These are phyloP conservation scores for Sphenodon punctatus DNA, from an alignment of 2,797 vertebrate genomes.

Conservation along the genomic window DNA sequence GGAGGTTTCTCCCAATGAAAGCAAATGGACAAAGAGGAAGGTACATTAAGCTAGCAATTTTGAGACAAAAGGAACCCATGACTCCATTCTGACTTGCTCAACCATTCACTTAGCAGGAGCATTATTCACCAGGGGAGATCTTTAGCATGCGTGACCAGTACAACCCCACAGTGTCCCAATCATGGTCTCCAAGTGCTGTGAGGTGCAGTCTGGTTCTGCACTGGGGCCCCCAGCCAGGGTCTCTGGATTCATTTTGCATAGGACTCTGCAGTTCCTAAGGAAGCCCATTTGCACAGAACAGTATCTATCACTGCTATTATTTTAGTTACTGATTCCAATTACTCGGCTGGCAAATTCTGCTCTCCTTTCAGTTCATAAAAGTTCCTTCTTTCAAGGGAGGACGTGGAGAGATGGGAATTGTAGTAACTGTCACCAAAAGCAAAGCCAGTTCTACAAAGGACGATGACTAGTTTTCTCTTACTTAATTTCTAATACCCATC, in stretches of 20 bases:
- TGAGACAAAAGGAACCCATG: background rate
- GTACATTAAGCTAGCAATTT: background rate
- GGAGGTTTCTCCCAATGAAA: background rate
- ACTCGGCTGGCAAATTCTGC: background rate
- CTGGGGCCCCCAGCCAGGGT: too few relatives aligned
- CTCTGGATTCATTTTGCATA: too few relatives aligned
- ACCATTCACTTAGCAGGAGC: background rate
- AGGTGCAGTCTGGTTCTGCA: too few relatives aligned
- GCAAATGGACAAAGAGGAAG: background rate
- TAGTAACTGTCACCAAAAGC: background rate
- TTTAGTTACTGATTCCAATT: background rate
- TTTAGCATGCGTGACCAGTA: too few relatives aligned
- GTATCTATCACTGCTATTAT: too few relatives aligned
- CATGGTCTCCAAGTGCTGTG: too few relatives aligned
- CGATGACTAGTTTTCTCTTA: background rate
- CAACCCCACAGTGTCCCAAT: too few relatives aligned
- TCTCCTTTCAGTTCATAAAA: background rate
- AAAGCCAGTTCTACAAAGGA: rapidly evolving
- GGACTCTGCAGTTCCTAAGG: too few relatives aligned
- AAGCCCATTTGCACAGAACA: too few relatives aligned
- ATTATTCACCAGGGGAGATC: too few relatives aligned
- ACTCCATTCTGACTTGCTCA: background rate
- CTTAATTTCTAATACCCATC: background rate
- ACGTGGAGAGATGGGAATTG: background rate
- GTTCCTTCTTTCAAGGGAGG: background rate